phyloP scores from a whole-genome alignment of 2,888 invertebrate species.

The Agrilus biguttatus region DNA sequence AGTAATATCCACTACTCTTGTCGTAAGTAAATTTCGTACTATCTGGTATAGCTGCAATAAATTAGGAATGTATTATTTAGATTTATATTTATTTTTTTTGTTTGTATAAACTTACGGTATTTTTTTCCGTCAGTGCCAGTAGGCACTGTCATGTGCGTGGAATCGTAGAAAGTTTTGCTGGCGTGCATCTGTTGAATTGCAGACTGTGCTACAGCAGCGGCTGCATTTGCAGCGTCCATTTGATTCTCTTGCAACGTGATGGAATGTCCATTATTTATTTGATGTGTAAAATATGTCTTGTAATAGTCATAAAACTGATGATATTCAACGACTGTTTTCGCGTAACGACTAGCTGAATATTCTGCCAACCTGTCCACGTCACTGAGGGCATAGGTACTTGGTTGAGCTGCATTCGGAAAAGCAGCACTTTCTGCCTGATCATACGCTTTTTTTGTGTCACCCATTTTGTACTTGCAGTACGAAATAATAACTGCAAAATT shows the following conservation, averaged over 20 bases:
- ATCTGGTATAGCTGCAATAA: constrained; percentile 58
- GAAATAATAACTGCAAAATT: constrained; percentile 34
- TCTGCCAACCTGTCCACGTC: constrained; percentile 62
- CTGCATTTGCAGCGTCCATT: constrained; percentile 68
- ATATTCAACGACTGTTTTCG: constrained; percentile 55
- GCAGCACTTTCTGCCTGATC: constrained; percentile 29
- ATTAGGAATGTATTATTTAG: not conserved
- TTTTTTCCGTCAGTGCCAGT: constrained; percentile 51
- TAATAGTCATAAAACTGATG: constrained; percentile 57
- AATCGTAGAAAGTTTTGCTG: constrained; percentile 30
- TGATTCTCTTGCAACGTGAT: constrained; percentile 38
- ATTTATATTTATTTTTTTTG: not conserved
- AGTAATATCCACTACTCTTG: constrained; percentile 90
- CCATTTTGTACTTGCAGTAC: constrained; percentile 41
- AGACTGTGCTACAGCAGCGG: constrained; percentile 79
- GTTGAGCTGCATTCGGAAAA: constrained; percentile 28
- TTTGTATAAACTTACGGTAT: constrained; percentile 35
- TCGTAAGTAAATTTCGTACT: constrained; percentile 86
- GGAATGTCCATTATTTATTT: constrained; percentile 41
- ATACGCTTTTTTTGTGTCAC: constrained; percentile 30
- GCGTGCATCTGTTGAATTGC: constrained; percentile 57
- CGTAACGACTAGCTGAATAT: constrained; percentile 61
- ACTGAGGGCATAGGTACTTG: constrained; percentile 40
- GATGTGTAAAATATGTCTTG: constrained; percentile 55
- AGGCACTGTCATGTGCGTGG: constrained; percentile 34